Evolutionary conservation across 2,888 invertebrate genomes (phyloP), one percentile per base, ranked within the genome.

Genomic region (Furcula furcula): DNA sequence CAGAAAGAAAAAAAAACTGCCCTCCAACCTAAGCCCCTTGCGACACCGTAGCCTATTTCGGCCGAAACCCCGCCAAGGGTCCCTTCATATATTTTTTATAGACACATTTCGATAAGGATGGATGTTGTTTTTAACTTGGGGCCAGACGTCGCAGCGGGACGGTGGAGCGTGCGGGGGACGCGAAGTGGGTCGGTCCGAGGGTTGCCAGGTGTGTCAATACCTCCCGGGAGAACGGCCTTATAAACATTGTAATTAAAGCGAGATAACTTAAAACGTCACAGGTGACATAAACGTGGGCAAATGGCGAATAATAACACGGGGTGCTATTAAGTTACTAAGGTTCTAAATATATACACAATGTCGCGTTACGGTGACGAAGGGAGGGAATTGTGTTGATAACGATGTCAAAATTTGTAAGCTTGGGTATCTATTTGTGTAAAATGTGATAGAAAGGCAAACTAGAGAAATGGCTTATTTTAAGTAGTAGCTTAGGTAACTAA

Each of bases 61-160:
- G 31, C 26, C n/a, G 46, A 39, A 41, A 27, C 34, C 29, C 27
- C 47, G 40, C 40, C 47, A 45, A 55, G 53, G 58, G 48, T 54
- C 54, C 46, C 46, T 43, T 55, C 55, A 51, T 58, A 58, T 61
- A 55, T 61, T 62, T 65, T 65, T 55, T 65, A 65, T 60, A 47
- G 56, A 53, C 49, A 56, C 55, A 53, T 63, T 65, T 57, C 59
- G 65, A 66, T 65, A 64, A 64, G 54, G 57, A 57, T 65, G 42
- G 55, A 60, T 58, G 65, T 57, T 60, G 55, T 59, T 55, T 50
- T 55, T 60, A 64, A 59, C 49, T 54, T 51, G 43, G 50, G 44
- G 36, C 40, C 48, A 50, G 48, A 55, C 48, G 44, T 39, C 43
- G 29, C 30, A 27, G 32, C 23, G 29, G 46, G 42, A 32, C 18